phyloP scores from a whole-genome alignment of 1,140 invertebrate species.

The Drosophila serrata region DNA sequence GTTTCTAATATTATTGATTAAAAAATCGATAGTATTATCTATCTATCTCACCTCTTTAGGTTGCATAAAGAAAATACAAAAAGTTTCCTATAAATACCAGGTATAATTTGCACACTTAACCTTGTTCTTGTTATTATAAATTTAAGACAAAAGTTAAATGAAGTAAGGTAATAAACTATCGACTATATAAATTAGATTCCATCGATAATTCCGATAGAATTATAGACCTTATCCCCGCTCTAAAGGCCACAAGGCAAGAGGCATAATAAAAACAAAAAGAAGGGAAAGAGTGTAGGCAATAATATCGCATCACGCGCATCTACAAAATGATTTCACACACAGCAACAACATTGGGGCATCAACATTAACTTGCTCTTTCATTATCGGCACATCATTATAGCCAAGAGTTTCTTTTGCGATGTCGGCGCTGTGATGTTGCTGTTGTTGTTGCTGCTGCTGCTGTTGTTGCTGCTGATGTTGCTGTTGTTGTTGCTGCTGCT shows the following conservation, averaged over 20 bases:
- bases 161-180: neutral
- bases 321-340: slow-evolving; percentile 73
- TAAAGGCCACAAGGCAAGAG: neutral
- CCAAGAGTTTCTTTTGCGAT: slow-evolving; percentile 16
- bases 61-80: neutral
- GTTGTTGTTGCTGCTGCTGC: neutral
- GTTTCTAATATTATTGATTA: neutral
- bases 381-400: slow-evolving; percentile 71
- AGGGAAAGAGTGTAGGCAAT: slow-evolving; percentile 48
- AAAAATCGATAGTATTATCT: neutral
- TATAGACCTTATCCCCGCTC: neutral
- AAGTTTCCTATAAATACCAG: neutral
- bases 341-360: slow-evolving; percentile 29
- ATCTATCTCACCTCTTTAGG: too few species aligned
- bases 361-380: slow-evolving; percentile 65
- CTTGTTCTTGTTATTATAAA: neutral
- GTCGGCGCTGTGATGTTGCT: slow-evolving; percentile 1
- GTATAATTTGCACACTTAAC: neutral
- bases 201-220: slow-evolving; percentile 4
- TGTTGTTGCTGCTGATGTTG: neutral
- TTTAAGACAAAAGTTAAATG: neutral
- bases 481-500: neutral
- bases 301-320: slow-evolving; percentile 74
- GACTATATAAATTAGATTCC: neutral
- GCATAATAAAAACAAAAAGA: slow-evolving; percentile 2